A percentile compares a stretch with the other conserved stretches of the same genome.
Evolutionary conservation across 2,113 vertebrate species (phyloP).

Genomic region (Alligator sinensis): DNA sequence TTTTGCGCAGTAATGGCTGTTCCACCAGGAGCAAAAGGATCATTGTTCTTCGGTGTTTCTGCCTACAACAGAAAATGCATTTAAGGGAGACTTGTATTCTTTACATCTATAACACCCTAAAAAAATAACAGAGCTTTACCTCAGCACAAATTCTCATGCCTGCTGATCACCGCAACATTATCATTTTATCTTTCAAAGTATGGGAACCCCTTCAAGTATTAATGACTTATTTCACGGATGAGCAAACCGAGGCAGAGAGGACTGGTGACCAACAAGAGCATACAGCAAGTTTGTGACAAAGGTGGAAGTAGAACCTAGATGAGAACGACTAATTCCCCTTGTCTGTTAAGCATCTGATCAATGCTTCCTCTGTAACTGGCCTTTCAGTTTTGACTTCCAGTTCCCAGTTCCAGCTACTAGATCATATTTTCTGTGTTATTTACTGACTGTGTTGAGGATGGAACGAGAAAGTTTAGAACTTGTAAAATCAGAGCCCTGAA

Average conservation of each 20-base stretch:
- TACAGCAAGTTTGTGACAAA: not conserved
- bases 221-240: not conserved
- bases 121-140: not conserved
- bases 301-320: not conserved
- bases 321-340: not conserved
- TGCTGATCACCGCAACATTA: not conserved
- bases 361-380: not conserved
- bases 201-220: not conserved
- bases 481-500: not conserved
- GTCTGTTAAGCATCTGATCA: not conserved
- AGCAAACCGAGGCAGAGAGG: not conserved
- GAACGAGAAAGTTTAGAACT: not conserved
- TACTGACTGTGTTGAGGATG: not conserved
- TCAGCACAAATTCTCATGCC: not conserved
- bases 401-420: not conserved
- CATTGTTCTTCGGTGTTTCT: conserved; percentile 85
- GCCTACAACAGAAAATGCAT: conserved; percentile 78
- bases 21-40: conserved; percentile 97
- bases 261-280: not conserved
- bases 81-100: conserved; percentile 69
- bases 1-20: conserved; percentile 84
- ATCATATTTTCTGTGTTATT: not conserved
- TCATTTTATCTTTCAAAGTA: not conserved
- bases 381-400: not conserved
- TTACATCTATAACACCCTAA: not conserved